Evolutionary conservation across 2,888 invertebrate genomes (phyloP).

Genomic region (Acanthosepion esculentum): DNA sequence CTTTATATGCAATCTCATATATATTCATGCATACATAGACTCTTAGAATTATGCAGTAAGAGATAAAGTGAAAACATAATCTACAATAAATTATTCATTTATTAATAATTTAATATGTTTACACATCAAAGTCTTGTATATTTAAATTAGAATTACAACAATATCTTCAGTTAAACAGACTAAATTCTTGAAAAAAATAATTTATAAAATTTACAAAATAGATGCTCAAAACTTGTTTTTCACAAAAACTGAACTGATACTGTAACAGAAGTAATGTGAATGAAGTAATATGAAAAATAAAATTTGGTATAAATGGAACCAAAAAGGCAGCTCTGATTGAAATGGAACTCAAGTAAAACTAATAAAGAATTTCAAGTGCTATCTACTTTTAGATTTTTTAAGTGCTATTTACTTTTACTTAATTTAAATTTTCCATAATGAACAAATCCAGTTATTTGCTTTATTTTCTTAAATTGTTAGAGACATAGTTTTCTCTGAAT

Average conservation of each 20-base stretch:
- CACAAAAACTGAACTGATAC: too few relatives aligned
- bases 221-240: not conserved
- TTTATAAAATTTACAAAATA: not conserved
- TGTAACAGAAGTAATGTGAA: too few relatives aligned
- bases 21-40: slow-evolving; percentile 11
- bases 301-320: not conserved
- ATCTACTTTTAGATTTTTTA: not conserved
- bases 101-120: not conserved
- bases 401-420: too few relatives aligned
- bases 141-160: too few relatives aligned
- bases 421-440: too few relatives aligned
- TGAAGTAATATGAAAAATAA: not conserved
- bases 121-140: not conserved
- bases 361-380: not conserved
- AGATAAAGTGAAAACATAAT: not conserved
- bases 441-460: too few relatives aligned
- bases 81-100: not conserved
- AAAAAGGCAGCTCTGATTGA: not conserved
- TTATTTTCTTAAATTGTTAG: too few relatives aligned
- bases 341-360: not conserved
- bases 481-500: too few relatives aligned
- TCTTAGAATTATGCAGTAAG: not conserved
- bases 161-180: too few relatives aligned
- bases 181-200: not conserved
- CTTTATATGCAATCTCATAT: not conserved